Evolutionary conservation across 2,113 vertebrate species (phyloP).

Genomic region (Melanerpes formicivorus): DNA sequence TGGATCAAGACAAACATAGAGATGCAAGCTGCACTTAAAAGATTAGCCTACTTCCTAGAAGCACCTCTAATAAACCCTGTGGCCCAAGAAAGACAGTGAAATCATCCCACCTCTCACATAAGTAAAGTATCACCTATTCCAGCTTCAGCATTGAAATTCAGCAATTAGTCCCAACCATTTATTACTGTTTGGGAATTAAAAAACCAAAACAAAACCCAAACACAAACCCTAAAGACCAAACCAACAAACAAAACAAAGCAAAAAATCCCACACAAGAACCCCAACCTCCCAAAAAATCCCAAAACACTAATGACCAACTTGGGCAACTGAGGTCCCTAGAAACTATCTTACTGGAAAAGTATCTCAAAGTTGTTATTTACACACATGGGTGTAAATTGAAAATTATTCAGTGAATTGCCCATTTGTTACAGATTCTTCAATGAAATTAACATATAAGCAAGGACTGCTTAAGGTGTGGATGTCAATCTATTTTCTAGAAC

Average conservation of each 20-base stretch:
- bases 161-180: neutral
- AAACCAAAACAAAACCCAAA: neutral
- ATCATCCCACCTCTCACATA: neutral
- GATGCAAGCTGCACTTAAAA: neutral
- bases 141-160: neutral
- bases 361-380: neutral
- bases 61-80: neutral
- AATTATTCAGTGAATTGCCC: neutral
- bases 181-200: neutral
- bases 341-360: neutral
- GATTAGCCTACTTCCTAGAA: neutral
- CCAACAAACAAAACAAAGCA: too few relatives aligned
- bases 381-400: neutral
- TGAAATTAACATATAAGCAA: neutral
- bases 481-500: neutral
- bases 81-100: neutral
- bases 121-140: neutral
- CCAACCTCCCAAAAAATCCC: too few relatives aligned
- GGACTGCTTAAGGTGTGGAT: neutral
- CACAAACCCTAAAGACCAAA: too few relatives aligned
- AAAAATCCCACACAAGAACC: too few relatives aligned
- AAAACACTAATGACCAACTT: neutral
- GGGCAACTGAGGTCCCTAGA: neutral
- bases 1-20: neutral
- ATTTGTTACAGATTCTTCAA: neutral